Percentiles rank a stretch among this genome's conserved stretches.
These are phyloP conservation scores for Yasuhikotakia modesta DNA, from an alignment of 2,797 vertebrate genomes.

Conservation along the genomic window DNA sequence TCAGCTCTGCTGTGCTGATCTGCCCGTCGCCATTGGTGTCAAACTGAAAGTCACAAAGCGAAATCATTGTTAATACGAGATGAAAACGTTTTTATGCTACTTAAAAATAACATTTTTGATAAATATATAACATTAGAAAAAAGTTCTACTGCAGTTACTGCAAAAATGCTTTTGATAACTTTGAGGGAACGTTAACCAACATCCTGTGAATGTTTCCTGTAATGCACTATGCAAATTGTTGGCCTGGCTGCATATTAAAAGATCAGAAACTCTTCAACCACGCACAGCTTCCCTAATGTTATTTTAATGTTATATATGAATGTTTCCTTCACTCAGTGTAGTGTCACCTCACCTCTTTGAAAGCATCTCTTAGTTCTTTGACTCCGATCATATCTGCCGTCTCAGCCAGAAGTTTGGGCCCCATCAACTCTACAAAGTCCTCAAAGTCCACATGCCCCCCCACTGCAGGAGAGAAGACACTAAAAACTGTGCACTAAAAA, in stretches of 20 bases:
- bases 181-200: too few relatives aligned
- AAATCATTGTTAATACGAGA: background rate
- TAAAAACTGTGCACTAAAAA: background rate
- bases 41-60: slow-evolving; percentile 76
- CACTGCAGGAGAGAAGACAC: slow-evolving; percentile 72
- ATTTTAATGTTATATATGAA: too few relatives aligned
- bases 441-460: slow-evolving; percentile 98
- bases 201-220: too few relatives aligned
- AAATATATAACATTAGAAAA: too few relatives aligned
- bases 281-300: too few relatives aligned
- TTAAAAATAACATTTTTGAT: too few relatives aligned
- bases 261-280: too few relatives aligned
- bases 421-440: slow-evolving; percentile 98
- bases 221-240: too few relatives aligned
- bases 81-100: slow-evolving; percentile 8
- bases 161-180: too few relatives aligned
- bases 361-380: slow-evolving; percentile 93
- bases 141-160: too few relatives aligned
- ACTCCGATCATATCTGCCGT: slow-evolving; percentile 98
- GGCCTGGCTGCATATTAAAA: too few relatives aligned
- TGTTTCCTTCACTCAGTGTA: background rate
- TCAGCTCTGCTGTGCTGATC: slow-evolving; percentile 93
- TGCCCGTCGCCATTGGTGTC: slow-evolving; percentile 97
- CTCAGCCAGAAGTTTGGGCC: slow-evolving; percentile 95
- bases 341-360: slow-evolving; percentile 84